phyloP scores from a whole-genome alignment of 2,888 invertebrate genomes.

The Dryobotodes eremita region DNA sequence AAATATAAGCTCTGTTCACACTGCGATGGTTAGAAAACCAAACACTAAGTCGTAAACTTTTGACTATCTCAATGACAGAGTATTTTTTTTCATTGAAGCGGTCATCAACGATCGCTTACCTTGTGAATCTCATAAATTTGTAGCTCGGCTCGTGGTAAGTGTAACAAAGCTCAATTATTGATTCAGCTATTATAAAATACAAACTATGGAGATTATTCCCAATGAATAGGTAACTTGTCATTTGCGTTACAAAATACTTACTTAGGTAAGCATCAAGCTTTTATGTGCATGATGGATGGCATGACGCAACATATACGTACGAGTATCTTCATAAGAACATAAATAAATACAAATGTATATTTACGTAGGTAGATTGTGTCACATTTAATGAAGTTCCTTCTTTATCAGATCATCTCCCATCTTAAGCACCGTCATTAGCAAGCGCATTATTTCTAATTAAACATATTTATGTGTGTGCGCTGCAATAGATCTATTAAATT shows the following conservation, averaged over 20 bases:
- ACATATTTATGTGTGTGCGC: background rate
- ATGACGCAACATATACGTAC: background rate
- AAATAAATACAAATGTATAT: background rate
- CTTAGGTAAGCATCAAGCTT: background rate
- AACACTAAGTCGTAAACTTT: background rate
- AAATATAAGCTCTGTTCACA: slow-evolving; percentile 78
- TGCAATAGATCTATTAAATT: slow-evolving; percentile 8
- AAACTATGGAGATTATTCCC: slow-evolving; percentile 2
- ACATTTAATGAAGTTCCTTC: slow-evolving; percentile 5
- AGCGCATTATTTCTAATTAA: slow-evolving; percentile 8
- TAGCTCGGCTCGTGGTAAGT: background rate
- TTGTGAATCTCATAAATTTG: background rate
- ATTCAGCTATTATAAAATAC: background rate
- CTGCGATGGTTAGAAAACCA: slow-evolving; percentile 20
- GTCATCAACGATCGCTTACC: background rate
- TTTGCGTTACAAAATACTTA: slow-evolving; percentile 15
- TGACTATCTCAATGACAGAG: no score
- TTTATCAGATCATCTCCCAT: background rate
- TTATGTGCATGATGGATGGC: background rate
- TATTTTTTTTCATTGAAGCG: background rate
- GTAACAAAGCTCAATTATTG: background rate
- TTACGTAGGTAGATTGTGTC: background rate
- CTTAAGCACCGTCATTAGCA: background rate
- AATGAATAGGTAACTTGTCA: background rate
- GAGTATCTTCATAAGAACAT: background rate